Evolutionary conservation across 2,113 vertebrate species (phyloP), one percentile per base, ranked within the genome.

Genomic region (Circaetus cinerascens): DNA sequence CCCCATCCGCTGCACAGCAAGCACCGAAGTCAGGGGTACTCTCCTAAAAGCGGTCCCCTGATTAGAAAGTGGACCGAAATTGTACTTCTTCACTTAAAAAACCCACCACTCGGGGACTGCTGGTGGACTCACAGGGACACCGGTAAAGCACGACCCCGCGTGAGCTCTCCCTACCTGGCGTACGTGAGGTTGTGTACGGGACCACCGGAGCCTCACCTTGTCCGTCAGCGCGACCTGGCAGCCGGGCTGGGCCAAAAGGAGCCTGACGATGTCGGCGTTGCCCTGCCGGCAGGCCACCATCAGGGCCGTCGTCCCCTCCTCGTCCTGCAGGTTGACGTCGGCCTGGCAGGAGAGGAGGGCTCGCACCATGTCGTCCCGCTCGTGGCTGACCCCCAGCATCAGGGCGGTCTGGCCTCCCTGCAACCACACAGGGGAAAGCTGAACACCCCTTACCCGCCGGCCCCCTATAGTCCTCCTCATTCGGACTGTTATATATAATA

Each of bases 381-480:
- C 98, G 6, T 98, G 98, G 81, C 97, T 98, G 9, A 98, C 98
- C 14, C 97, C 98, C 84, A 98, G 95, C 98, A 98, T 98, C 96
- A 98, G 96, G 1, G 98, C 98, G 0, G 98, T 98, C 95, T 98
- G 98, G 25, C 98, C 98, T 14, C 98, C 98, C 98, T 98, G 97
- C 75, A 78, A 81, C 18, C 83, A 0, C 19, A 83, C 29, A 51
- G 48, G 75, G 20, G 73, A 20, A 76, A 50, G 57, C 46, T 87
- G 76, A 90, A 32, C 41, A n/a, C 8, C 6, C 30, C 32, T 16
- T 4, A 14, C 38, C 51, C 66, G 0, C 36, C 20, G 1, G 11
- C 30, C 66, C 34, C 11, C 79, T 17, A 3, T 8, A 7, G 45
- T 12, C 74, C 92, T 55, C 56, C 43, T 30, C 2, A 0, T 23